Percentiles rank a stretch among this genome's conserved stretches.
Conservation (phyloP, 2,113 vertebrate genomes). For the Amphiprion ocellaris region DNA sequence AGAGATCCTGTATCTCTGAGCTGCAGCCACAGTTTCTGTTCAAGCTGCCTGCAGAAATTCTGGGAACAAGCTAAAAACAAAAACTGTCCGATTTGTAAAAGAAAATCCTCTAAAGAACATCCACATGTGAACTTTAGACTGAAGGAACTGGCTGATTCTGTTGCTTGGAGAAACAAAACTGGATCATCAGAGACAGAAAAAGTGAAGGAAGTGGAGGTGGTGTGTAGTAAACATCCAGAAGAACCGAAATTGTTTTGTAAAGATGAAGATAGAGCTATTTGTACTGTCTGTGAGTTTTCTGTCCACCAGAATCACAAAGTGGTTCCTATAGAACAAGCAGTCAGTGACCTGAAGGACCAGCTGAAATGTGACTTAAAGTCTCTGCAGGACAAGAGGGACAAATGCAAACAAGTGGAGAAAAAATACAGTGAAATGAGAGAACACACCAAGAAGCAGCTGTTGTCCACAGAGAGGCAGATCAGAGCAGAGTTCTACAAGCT, state of each 20-base stretch:
- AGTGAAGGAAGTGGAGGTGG: neutral
- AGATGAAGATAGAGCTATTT: conserved; percentile 28
- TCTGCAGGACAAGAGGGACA: no score
- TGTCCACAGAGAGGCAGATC: conserved; percentile 32
- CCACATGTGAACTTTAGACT: fast-evolving
- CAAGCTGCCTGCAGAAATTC: no score
- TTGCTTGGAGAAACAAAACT: neutral
- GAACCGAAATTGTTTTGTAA: conserved; percentile 26
- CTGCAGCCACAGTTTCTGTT: no score
- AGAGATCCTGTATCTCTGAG: conserved; percentile 42
- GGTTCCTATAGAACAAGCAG: no score
- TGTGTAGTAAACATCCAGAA: conserved; percentile 26
- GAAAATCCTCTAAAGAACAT: neutral
- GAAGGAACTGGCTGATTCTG: conserved; percentile 15
- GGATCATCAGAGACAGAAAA: neutral
- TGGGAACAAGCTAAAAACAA: neutral
- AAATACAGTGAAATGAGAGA: conserved; percentile 18
- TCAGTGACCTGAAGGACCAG: no score
- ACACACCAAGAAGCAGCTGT: conserved; percentile 34
- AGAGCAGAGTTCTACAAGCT: conserved; percentile 20
- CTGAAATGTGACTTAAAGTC: no score
- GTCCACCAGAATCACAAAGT: no score
- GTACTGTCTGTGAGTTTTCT: conserved; percentile 29
- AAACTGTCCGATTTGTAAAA: conserved; percentile 34
- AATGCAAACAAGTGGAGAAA: neutral